A percentile compares a stretch with the other conserved stretches of the same genome.
phyloP scores from a whole-genome alignment of 2,888 invertebrate genomes.

The Limnephilus marmoratus region DNA sequence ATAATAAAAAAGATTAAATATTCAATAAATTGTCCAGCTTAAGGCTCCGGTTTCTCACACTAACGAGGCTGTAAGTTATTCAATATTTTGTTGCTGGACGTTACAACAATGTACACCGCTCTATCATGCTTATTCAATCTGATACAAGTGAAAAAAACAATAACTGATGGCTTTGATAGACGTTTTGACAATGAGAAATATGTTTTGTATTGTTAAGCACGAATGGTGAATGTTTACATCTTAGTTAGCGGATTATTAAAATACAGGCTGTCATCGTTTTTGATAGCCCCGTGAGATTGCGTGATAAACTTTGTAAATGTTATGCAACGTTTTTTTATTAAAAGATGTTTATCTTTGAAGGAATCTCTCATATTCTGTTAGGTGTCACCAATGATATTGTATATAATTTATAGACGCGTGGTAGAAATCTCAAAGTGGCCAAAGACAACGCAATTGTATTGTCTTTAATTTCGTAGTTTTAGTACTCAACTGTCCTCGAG shows the following conservation, averaged over 20 bases:
- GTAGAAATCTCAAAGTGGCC: too few species aligned
- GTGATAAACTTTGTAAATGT: slow-evolving; percentile 3
- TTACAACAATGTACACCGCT: neutral
- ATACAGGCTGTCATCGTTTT: slow-evolving; percentile 26
- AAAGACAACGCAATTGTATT: too few species aligned
- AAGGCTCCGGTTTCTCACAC: neutral
- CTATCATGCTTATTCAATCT: neutral
- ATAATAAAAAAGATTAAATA: neutral
- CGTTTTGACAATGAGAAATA: slow-evolving; percentile 47
- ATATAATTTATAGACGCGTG: too few species aligned
- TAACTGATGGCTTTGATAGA: slow-evolving; percentile 47
- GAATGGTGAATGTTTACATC: slow-evolving; percentile 37
- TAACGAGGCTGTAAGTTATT: neutral
- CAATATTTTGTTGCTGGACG: neutral
- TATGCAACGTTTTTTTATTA: neutral
- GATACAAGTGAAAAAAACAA: slow-evolving; percentile 4
- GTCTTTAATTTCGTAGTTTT: too few species aligned
- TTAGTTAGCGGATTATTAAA: slow-evolving; percentile 18
- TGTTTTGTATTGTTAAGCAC: slow-evolving; percentile 36
- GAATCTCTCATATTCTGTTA: neutral
- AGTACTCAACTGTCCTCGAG: too few species aligned
- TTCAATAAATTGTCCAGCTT: neutral
- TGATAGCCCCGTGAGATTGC: slow-evolving; percentile 13
- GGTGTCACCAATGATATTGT: neutral
- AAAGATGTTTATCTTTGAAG: neutral